phyloP scores from a whole-genome alignment of 2,113 vertebrate genomes.

The Pontoporia blainvillei region DNA sequence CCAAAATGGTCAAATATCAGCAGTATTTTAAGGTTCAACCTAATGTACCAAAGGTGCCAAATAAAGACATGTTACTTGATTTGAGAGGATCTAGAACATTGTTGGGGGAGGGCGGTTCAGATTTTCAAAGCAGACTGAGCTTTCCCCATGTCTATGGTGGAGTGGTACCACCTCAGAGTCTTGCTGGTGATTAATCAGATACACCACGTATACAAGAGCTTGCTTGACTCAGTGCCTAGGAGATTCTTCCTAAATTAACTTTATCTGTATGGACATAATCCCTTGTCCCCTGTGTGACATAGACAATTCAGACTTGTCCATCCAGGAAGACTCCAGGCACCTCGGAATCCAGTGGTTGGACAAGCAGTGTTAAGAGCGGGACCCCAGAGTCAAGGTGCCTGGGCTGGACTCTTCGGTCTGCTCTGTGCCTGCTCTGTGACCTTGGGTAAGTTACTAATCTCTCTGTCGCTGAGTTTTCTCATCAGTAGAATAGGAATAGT shows the following conservation, averaged over 20 bases:
- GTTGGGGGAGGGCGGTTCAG: neutral
- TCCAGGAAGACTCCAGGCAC: neutral
- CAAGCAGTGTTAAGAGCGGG: neutral
- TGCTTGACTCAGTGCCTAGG: neutral
- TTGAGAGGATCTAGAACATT: neutral
- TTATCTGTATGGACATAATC: neutral
- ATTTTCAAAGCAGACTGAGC: neutral
- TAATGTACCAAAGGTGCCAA: neutral
- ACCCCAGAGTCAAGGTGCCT: neutral
- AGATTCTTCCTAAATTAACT: neutral
- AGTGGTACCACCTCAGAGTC: rapidly evolving
- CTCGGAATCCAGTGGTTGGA: neutral
- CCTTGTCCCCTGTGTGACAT: neutral
- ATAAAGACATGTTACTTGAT: neutral
- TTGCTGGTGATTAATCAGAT: neutral
- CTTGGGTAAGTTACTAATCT: neutral
- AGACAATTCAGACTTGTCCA: neutral
- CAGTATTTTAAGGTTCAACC: neutral
- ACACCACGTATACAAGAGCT: neutral
- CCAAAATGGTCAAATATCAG: neutral
- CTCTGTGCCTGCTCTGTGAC: neutral
- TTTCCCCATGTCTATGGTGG: neutral
- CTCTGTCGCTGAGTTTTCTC: neutral
- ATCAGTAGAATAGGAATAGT: neutral
- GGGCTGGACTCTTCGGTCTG: neutral